Percentiles rank a stretch among this genome's conserved stretches.
These are phyloP conservation scores for Armadillidium nasatum DNA, from an alignment of 1,140 invertebrate genomes.

Conservation along the genomic window DNA sequence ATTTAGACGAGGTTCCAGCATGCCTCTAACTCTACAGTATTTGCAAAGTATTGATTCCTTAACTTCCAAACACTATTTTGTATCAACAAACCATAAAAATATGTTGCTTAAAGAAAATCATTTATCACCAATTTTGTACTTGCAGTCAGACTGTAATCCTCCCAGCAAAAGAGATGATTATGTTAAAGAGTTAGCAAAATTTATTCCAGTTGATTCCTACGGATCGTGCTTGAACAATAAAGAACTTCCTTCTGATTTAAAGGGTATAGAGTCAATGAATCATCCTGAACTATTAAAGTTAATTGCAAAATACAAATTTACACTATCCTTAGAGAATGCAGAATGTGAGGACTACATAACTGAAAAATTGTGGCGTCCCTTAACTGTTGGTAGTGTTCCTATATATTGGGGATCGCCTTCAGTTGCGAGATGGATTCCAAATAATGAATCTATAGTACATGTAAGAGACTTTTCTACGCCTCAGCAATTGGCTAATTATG, in stretches of 20 bases:
- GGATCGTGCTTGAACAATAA: slow-evolving; percentile 68
- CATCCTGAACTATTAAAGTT: slow-evolving; percentile 25
- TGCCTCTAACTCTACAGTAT: slow-evolving; percentile 69
- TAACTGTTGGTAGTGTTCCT: slow-evolving; percentile 70
- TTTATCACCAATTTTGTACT: slow-evolving; percentile 65
- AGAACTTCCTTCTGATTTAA: slow-evolving; percentile 56
- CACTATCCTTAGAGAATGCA: slow-evolving; percentile 79
- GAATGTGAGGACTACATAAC: slow-evolving; percentile 83
- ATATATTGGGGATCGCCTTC: slow-evolving; percentile 74
- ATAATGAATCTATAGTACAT: slow-evolving; percentile 60
- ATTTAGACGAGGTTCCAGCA: slow-evolving; percentile 67
- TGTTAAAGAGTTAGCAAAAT: slow-evolving; percentile 67
- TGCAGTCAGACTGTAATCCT: slow-evolving; percentile 74
- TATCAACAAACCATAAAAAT: slow-evolving; percentile 58
- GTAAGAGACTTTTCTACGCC: slow-evolving; percentile 57
- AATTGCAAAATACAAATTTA: slow-evolving; percentile 66
- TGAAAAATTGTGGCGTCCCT: slow-evolving; percentile 81
- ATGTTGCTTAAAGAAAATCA: slow-evolving; percentile 51
- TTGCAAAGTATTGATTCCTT: slow-evolving; percentile 59
- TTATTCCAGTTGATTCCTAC: slow-evolving; percentile 67
- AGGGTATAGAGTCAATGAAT: slow-evolving; percentile 20
- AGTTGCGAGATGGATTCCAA: slow-evolving; percentile 62
- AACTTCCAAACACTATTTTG: slow-evolving; percentile 56
- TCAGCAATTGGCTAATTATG: slow-evolving; percentile 54
- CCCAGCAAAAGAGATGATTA: slow-evolving; percentile 69